A percentile compares a stretch with the other conserved stretches of the same genome.
Conservation (phyloP, 2,113 vertebrate genomes). For the Capreolus pygargus region DNA sequence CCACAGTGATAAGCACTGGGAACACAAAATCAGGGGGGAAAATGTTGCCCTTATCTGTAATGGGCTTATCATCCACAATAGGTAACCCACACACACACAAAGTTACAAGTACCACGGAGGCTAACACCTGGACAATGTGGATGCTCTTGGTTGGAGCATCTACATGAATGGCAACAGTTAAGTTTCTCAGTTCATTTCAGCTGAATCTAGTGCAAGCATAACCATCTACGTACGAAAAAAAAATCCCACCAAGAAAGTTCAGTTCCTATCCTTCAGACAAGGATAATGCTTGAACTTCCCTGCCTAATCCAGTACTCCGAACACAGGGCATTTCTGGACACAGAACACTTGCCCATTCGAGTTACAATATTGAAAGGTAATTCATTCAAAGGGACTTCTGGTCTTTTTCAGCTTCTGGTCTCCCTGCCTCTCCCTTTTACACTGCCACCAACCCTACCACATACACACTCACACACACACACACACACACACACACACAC, state of each 20-base stretch:
- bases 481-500: not conserved
- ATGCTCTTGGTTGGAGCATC: not conserved
- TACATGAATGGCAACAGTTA: not conserved
- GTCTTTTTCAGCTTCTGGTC: not conserved
- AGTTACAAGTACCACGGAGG: not conserved
- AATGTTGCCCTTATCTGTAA: not conserved
- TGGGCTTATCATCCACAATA: not conserved
- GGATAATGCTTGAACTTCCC: not conserved
- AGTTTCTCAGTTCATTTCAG: not conserved
- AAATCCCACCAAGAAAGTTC: not conserved
- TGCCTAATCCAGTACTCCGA: not conserved
- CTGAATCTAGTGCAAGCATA: not conserved
- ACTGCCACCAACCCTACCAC: not conserved
- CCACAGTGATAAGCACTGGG: not conserved
- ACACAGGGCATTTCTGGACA: not conserved
- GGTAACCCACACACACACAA: not conserved
- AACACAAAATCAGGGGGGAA: not conserved
- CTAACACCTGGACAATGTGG: not conserved
- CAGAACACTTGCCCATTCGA: not conserved
- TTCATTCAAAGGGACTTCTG: not conserved
- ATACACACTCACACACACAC: not conserved
- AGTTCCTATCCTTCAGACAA: not conserved
- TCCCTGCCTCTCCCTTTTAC: not conserved
- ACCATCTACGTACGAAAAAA: not conserved
- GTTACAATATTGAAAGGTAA: not conserved